These are phyloP conservation scores for Operophtera brumata DNA, from an alignment of 2,888 invertebrate species.

Conservation along the genomic window DNA sequence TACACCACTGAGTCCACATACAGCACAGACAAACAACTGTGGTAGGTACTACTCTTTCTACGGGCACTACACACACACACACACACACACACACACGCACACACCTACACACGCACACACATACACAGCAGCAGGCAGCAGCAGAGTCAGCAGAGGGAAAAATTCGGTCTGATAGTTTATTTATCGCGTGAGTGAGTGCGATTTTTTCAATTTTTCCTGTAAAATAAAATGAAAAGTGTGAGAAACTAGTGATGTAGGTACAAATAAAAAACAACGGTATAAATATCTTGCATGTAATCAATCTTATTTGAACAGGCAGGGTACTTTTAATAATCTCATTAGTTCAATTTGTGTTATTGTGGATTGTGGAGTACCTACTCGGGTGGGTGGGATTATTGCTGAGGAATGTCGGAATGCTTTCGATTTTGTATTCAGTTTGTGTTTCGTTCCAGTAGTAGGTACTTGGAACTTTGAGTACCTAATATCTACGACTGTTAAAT, in stretches of 20 bases:
- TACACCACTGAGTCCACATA: no score
- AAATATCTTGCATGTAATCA: constrained; percentile 7
- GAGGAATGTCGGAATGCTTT: constrained; percentile 59
- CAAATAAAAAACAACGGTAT: constrained; percentile 8
- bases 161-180: no score
- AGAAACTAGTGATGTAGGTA: constrained; percentile 8
- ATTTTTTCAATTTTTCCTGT: constrained; percentile 3
- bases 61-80: no score
- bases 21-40: no score
- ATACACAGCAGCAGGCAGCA: no score
- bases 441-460: constrained; percentile 47
- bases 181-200: no score
- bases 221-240: constrained; percentile 17
- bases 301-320: constrained; percentile 7
- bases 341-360: constrained; percentile 56
- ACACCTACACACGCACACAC: no score
- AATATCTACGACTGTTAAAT: constrained; percentile 37
- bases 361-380: constrained; percentile 44
- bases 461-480: constrained; percentile 35
- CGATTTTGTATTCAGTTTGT: constrained; percentile 64
- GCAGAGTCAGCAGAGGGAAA: no score
- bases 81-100: no score
- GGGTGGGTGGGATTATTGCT: constrained; percentile 45
- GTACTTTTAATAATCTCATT: constrained; percentile 29
- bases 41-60: no score